These are phyloP conservation scores for Drosophila auraria DNA, from an alignment of 1,140 invertebrate species.

Conservation along the genomic window DNA sequence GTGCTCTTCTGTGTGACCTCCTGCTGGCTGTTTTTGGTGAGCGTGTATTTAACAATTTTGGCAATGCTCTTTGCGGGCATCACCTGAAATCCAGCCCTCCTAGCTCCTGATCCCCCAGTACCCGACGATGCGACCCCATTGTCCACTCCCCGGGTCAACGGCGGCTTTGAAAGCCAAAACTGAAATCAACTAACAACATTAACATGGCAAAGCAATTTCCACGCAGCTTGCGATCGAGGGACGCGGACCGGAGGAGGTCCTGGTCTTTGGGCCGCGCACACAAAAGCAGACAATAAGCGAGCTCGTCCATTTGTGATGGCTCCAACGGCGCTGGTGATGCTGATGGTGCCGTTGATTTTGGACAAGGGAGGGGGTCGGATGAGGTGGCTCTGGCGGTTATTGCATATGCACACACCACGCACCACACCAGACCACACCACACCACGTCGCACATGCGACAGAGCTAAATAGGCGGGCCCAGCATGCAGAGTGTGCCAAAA, in stretches of 20 bases:
- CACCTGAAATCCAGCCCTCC: slow-evolving; percentile 68
- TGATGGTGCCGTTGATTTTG: slow-evolving; percentile 32
- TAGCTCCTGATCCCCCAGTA: not conserved
- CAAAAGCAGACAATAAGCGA: slow-evolving; percentile 71
- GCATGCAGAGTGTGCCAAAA: slow-evolving; percentile 47
- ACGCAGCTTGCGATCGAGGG: slow-evolving; percentile 32
- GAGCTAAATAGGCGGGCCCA: slow-evolving; percentile 66
- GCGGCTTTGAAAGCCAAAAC: slow-evolving; percentile 72
- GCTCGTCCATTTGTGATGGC: slow-evolving; percentile 57
- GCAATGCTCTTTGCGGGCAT: slow-evolving; percentile 78
- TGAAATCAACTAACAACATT: slow-evolving; percentile 84
- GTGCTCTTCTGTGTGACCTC: slow-evolving; percentile 27
- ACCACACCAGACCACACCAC: slow-evolving; percentile 18
- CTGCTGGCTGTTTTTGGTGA: slow-evolving; percentile 17
- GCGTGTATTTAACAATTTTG: slow-evolving; percentile 74
- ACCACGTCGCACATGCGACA: slow-evolving; percentile 41
- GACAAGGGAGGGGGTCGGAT: not conserved
- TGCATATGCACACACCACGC: slow-evolving; percentile 62
- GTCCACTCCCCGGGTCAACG: slow-evolving; percentile 29
- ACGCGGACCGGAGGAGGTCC: not conserved
- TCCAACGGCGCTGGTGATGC: slow-evolving; percentile 41
- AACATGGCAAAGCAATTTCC: slow-evolving; percentile 78
- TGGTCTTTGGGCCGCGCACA: slow-evolving; percentile 37
- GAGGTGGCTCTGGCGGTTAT: slow-evolving; percentile 61
- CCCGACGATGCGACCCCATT: slow-evolving; percentile 34